A percentile compares a stretch with the other conserved stretches of the same genome.
phyloP scores from a whole-genome alignment of 2,888 invertebrate species.

The Poecilus cupreus region DNA sequence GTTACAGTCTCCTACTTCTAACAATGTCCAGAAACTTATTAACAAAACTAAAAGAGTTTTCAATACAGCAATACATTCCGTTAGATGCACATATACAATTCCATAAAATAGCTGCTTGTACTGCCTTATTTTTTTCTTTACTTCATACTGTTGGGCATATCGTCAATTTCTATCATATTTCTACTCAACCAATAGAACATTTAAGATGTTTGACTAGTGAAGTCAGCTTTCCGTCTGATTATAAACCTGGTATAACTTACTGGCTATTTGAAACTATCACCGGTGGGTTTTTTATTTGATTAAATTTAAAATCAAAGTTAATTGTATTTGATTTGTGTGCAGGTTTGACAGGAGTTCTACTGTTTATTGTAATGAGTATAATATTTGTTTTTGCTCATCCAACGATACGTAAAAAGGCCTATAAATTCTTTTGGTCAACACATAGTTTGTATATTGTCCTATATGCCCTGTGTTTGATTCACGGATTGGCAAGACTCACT shows the following conservation, averaged over 20 bases:
- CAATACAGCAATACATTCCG: slow-evolving; percentile 95
- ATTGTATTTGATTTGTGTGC: slow-evolving; percentile 63
- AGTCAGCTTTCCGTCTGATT: slow-evolving; percentile 95
- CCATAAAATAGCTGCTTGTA: slow-evolving; percentile 97
- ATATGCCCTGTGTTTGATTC: slow-evolving; percentile 90
- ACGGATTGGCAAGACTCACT: slow-evolving; percentile 92
- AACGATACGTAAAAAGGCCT: slow-evolving; percentile 92
- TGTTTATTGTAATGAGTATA: slow-evolving; percentile 93
- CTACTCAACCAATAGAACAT: slow-evolving; percentile 95
- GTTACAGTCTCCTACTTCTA: slow-evolving; percentile 91
- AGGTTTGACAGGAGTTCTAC: slow-evolving; percentile 90
- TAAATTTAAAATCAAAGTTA: too few species aligned
- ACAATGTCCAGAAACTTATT: slow-evolving; percentile 95
- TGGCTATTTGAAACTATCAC: slow-evolving; percentile 97
- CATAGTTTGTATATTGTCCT: slow-evolving; percentile 92
- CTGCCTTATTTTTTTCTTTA: slow-evolving; percentile 93
- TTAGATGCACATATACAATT: slow-evolving; percentile 97
- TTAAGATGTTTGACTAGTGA: slow-evolving; percentile 94
- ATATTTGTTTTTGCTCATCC: slow-evolving; percentile 98
- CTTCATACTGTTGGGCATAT: slow-evolving; percentile 96
- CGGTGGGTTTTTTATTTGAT: slow-evolving; percentile 74
- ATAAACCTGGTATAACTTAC: slow-evolving; percentile 93
- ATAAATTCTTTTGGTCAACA: slow-evolving; percentile 96
- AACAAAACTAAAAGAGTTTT: slow-evolving; percentile 94
- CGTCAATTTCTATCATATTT: slow-evolving; percentile 98